Percentiles rank a stretch among this genome's conserved stretches.
Evolutionary conservation across 2,888 invertebrate genomes (phyloP).

Genomic region (Drosophila conformis): DNA sequence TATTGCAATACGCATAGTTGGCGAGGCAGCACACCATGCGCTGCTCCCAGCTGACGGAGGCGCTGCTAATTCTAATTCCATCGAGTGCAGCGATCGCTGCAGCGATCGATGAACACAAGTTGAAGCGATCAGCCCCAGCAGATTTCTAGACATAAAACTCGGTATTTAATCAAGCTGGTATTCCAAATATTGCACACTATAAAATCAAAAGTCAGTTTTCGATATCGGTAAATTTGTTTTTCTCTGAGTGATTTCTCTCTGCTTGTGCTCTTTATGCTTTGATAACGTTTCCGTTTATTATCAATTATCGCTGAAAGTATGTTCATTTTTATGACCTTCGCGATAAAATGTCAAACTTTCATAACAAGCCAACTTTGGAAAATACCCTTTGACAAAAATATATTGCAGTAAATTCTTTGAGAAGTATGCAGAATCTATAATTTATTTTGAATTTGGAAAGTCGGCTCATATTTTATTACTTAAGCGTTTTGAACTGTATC

Average conservation of each 20-base stretch:
- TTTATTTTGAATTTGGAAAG: not conserved
- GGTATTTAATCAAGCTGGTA: not conserved
- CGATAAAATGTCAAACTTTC: not conserved
- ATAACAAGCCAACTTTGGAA: not conserved
- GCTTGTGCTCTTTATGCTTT: not conserved
- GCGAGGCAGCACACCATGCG: constrained; percentile 93
- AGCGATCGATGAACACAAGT: not conserved
- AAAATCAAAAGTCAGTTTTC: not conserved
- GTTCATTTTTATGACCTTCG: not conserved
- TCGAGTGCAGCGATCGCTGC: no score
- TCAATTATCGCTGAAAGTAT: not conserved
- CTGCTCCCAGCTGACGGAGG: constrained; percentile 89
- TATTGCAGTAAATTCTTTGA: not conserved
- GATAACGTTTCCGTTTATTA: not conserved
- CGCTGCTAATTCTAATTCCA: constrained; percentile 21
- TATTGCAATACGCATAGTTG: constrained; percentile 94
- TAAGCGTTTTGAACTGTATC: constrained; percentile 22
- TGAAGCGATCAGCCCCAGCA: constrained; percentile 3
- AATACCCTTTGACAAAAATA: not conserved
- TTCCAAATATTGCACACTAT: not conserved
- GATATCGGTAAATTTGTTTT: not conserved
- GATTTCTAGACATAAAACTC: not conserved
- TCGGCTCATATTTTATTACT: not conserved
- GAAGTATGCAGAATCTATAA: not conserved
- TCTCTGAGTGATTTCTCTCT: not conserved